Evolutionary conservation across 2,113 vertebrate species (phyloP).

Genomic region (Xenopus laevis): DNA sequence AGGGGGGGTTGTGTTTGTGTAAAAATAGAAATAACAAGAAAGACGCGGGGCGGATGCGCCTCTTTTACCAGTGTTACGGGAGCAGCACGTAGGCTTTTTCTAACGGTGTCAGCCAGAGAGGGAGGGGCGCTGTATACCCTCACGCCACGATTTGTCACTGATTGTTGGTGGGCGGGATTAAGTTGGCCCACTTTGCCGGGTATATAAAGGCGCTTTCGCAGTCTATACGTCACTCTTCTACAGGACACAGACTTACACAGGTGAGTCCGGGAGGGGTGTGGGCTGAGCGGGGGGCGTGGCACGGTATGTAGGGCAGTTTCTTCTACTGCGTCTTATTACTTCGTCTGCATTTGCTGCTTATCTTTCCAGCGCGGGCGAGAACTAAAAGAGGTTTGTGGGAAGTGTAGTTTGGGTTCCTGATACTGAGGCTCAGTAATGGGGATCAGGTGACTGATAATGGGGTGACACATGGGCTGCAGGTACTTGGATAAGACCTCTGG

Average conservation of each 20-base stretch:
- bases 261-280: accelerated
- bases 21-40: too few relatives aligned
- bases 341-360: not conserved
- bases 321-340: too few relatives aligned
- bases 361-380: too few relatives aligned
- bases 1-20: too few relatives aligned
- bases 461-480: too few relatives aligned
- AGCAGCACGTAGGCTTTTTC: constrained; percentile 56
- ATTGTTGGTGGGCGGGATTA: not conserved
- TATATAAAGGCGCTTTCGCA: constrained; percentile 1
- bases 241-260: constrained; percentile 8
- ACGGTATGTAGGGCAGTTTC: not conserved
- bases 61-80: constrained; percentile 47
- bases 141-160: not conserved
- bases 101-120: constrained; percentile 29
- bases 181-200: not conserved
- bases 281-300: not conserved
- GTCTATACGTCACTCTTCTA: constrained; percentile 13
- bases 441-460: too few relatives aligned
- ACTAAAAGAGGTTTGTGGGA: not conserved
- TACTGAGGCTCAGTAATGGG: too few relatives aligned
- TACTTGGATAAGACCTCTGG: too few relatives aligned
- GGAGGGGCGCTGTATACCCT: not conserved
- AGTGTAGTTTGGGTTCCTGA: not conserved
- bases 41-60: not conserved